A percentile compares a stretch with the other conserved stretches of the same genome.
These are phyloP conservation scores for Noctua pronuba DNA, from an alignment of 2,888 invertebrate genomes.

Conservation along the genomic window DNA sequence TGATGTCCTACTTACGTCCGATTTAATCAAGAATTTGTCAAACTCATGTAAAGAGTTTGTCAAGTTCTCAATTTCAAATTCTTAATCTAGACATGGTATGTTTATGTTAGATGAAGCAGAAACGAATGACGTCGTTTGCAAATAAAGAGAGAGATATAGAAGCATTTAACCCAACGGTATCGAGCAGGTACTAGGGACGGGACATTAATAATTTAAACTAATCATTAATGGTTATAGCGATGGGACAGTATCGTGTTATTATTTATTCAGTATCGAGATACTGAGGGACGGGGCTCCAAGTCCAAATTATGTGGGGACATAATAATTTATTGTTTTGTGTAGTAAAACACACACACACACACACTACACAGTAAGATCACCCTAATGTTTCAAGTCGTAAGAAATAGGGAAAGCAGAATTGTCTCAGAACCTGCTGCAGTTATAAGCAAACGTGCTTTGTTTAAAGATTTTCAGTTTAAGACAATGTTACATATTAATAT, in stretches of 20 bases:
- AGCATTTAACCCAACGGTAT: conserved; percentile 26
- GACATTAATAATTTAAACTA: conserved; percentile 56
- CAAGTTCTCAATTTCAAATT: neutral
- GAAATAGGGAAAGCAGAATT: neutral
- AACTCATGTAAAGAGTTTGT: neutral
- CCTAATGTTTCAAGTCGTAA: neutral
- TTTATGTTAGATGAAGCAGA: neutral
- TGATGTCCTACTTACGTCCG: neutral
- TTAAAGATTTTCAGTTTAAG: neutral
- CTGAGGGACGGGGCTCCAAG: conserved; percentile 11
- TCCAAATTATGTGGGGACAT: conserved; percentile 1
- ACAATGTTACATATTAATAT: neutral
- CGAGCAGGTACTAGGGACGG: conserved; percentile 9
- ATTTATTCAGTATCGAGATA: conserved; percentile 51
- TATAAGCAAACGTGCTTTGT: neutral
- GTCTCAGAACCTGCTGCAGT: neutral
- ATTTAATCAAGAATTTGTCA: neutral
- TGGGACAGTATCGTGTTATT: conserved; percentile 50
- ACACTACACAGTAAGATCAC: neutral
- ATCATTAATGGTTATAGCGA: conserved; percentile 45
- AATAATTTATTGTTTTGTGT: conserved; percentile 16
- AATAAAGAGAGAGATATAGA: conserved; percentile 1
- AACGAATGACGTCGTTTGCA: conserved; percentile 9
- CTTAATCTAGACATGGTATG: neutral
- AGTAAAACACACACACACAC: neutral